These are phyloP conservation scores for Vultur gryphus DNA, from an alignment of 2,797 vertebrate genomes.

Conservation along the genomic window DNA sequence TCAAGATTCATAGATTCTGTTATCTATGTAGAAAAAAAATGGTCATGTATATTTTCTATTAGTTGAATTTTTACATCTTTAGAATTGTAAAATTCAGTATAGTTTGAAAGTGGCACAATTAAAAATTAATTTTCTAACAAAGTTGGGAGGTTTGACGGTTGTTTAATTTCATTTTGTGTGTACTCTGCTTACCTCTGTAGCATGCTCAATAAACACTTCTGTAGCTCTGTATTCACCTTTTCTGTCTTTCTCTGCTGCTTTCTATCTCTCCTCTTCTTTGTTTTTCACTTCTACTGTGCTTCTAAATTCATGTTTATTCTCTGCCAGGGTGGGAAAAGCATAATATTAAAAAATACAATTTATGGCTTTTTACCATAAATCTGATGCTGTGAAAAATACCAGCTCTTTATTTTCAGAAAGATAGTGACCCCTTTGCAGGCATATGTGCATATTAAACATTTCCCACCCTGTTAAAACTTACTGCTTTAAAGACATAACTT, in stretches of 20 bases:
- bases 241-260: constrained; percentile 87
- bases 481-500: constrained; percentile 79
- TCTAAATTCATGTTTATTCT: constrained; percentile 82
- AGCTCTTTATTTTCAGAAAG: constrained; percentile 58
- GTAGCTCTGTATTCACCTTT: constrained; percentile 89
- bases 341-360: constrained; percentile 48
- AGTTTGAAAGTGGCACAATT: constrained; percentile 92
- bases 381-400: constrained; percentile 66
- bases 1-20: constrained; percentile 82
- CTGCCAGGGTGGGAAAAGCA: constrained; percentile 83
- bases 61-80: constrained; percentile 89
- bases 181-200: constrained; percentile 94
- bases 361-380: constrained; percentile 68
- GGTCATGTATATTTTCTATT: constrained; percentile 89
- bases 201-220: constrained; percentile 98
- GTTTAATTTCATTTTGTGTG: constrained; percentile 86
- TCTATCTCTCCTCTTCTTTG: constrained; percentile 80
- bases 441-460: constrained; percentile 67
- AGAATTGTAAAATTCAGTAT: constrained; percentile 90
- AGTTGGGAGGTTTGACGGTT: constrained; percentile 84
- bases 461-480: constrained; percentile 82
- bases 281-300: constrained; percentile 81
- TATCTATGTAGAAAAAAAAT: constrained; percentile 81
- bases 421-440: constrained; percentile 62
- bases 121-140: constrained; percentile 94